Evolutionary conservation across 2,113 vertebrate genomes (phyloP), one percentile per base, ranked within the genome.

Genomic region (Dicerorhinus sumatrensis): DNA sequence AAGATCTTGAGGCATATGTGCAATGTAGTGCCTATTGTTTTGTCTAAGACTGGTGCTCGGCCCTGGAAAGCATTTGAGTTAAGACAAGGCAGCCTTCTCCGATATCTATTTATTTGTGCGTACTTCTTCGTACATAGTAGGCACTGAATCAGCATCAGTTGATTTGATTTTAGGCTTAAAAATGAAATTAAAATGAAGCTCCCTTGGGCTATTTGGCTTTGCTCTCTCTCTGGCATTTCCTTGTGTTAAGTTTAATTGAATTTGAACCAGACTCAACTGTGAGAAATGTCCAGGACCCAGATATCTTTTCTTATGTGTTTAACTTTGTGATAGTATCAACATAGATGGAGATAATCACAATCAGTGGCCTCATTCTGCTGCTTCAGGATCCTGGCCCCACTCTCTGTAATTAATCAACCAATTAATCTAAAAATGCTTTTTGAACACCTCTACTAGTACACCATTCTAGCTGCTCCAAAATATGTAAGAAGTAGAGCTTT

Each of bases 151-250:
- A 69, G 80, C 56, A 69, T 83, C 42, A 18, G n/a, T 46, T 96
- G 85, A 98, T 96, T 92, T 83, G 96, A 92, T 95, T 97, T 96
- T 67, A 92, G 51, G 36, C 46, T 82, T 93, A 80, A 96, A 96
- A 97, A 88, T 94, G 17, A 89, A 97, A 94, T 96, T 84, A 92
- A 94, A 95, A 85, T 8, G 17, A 25, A 92, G 67, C 42, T 94
- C 79, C 85, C 29, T 62, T 27, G 25, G 93, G 88, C 77, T 97
- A 9, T 87, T 95, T 94, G 62, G 69, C 73, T 96, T 91, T 82
- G 76, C 21, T 80, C 42, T 87, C 54, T 92, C 77, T 91, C 77
- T 96, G 56, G 63, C 81, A 93, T 90, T 96, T 97, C 21, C 83
- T 72, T 94, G 91, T 70, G 63, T 81, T 93, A 62, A 86, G 20